phyloP scores from a whole-genome alignment of 2,113 vertebrate genomes.

The Silurus glanis region DNA sequence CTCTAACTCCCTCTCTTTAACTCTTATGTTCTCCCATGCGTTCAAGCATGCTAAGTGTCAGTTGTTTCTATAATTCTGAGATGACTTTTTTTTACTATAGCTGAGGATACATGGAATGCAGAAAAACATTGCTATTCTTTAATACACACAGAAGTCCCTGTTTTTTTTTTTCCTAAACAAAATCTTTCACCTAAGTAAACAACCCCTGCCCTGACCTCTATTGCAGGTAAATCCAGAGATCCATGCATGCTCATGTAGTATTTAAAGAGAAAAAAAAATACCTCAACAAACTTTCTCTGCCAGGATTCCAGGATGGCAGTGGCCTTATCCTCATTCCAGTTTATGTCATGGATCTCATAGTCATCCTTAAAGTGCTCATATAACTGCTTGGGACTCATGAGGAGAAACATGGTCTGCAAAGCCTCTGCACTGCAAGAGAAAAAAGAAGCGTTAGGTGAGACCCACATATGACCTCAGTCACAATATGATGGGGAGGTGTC shows the following conservation, averaged over 20 bases:
- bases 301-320: conserved; percentile 90
- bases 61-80: conserved; percentile 76
- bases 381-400: conserved; percentile 97
- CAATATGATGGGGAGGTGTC: conserved; percentile 55
- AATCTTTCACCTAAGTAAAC: neutral
- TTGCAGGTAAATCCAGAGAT: neutral
- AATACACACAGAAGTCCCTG: conserved; percentile 52
- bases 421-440: conserved; percentile 84
- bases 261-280: conserved; percentile 54
- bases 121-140: conserved; percentile 56
- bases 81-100: conserved; percentile 70
- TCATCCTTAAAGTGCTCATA: conserved; percentile 97
- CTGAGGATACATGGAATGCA: conserved; percentile 75
- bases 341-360: conserved; percentile 97
- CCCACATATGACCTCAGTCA: neutral
- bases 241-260: neutral
- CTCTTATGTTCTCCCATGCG: conserved; percentile 44
- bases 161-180: neutral
- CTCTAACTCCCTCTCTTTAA: conserved; percentile 42
- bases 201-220: neutral
- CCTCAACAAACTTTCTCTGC: conserved; percentile 98
- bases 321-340: conserved; percentile 95
- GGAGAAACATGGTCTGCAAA: conserved; percentile 95
- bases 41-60: conserved; percentile 69
- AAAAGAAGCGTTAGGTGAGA: conserved; percentile 33